Conservation (phyloP, 2,113 vertebrate species). For the Symphodus melops region DNA sequence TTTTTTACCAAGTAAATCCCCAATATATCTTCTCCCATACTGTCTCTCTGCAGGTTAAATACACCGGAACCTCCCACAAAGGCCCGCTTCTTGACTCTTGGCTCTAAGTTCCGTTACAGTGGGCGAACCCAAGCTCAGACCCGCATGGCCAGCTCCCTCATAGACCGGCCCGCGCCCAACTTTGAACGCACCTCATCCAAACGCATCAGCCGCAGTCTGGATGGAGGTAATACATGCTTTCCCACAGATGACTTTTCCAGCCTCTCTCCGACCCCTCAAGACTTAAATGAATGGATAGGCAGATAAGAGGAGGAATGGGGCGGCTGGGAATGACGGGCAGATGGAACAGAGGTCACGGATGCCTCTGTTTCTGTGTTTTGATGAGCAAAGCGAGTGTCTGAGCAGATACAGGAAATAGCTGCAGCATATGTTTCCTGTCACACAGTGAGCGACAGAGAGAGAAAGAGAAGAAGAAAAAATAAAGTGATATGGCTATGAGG, state of each 20-base stretch:
- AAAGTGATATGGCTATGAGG: constrained; percentile 15
- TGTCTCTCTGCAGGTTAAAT: constrained; percentile 64
- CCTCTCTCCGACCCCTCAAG: neutral
- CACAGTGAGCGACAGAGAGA: constrained; percentile 24
- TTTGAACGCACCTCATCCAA: constrained; percentile 79
- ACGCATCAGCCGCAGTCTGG: constrained; percentile 78
- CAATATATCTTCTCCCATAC: neutral
- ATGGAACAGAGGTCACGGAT: constrained; percentile 11
- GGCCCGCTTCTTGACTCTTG: constrained; percentile 76
- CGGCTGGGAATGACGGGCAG: constrained; percentile 25
- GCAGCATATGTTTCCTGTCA: constrained; percentile 79
- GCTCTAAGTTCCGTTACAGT: constrained; percentile 81
- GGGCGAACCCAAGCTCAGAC: constrained; percentile 78
- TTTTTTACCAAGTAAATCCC: neutral
- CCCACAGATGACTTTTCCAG: neutral
- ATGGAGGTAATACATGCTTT: constrained; percentile 68
- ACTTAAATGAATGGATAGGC: constrained; percentile 3
- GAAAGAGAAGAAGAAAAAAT: constrained; percentile 36
- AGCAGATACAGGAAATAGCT: constrained; percentile 81
- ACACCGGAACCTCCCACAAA: constrained; percentile 72
- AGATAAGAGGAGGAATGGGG: neutral
- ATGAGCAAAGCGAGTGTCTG: constrained; percentile 38
- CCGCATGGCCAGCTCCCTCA: constrained; percentile 76
- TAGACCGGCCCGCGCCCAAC: constrained; percentile 73
- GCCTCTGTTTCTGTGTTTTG: constrained; percentile 26